Evolutionary conservation across 2,888 invertebrate genomes (phyloP).

Genomic region (Odontocolon sp.): DNA sequence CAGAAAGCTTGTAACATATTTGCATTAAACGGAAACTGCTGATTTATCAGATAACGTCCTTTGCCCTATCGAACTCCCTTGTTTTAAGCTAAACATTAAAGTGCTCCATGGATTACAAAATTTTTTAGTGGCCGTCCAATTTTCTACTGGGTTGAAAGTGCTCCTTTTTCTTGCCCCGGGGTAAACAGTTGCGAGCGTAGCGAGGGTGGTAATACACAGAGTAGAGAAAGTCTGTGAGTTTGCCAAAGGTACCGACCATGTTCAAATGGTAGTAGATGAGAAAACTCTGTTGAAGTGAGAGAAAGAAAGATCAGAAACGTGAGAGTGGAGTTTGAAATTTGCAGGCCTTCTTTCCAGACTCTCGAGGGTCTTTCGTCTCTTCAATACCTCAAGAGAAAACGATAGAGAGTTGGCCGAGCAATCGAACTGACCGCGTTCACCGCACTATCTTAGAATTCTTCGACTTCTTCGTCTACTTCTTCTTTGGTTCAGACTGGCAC

Average conservation of each 20-base stretch:
- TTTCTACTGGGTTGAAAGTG: slow-evolving; percentile 34
- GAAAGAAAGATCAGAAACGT: slow-evolving; percentile 39
- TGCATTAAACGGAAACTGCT: slow-evolving; percentile 3
- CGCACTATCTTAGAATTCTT: slow-evolving; percentile 43
- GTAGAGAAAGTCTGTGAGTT: slow-evolving; percentile 40
- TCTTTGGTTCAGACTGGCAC: slow-evolving; percentile 9
- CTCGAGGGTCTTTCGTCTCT: slow-evolving; percentile 45
- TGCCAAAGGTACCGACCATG: slow-evolving; percentile 21
- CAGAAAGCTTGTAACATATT: neutral
- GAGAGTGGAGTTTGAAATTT: slow-evolving; percentile 55
- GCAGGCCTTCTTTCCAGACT: slow-evolving; percentile 28
- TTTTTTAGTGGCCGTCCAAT: slow-evolving; percentile 38
- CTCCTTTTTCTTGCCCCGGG: slow-evolving; percentile 29
- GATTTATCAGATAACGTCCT: slow-evolving; percentile 15
- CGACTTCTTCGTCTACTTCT: slow-evolving; percentile 14
- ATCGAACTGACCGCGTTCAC: slow-evolving; percentile 54
- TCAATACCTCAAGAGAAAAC: neutral
- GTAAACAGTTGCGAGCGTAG: slow-evolving; percentile 49
- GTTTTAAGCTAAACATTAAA: neutral
- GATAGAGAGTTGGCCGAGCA: slow-evolving; percentile 30
- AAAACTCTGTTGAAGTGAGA: slow-evolving; percentile 44
- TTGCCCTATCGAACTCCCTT: neutral
- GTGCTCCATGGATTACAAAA: slow-evolving; percentile 33
- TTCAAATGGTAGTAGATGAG: slow-evolving; percentile 55
- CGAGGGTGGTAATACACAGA: slow-evolving; percentile 16